Base-by-base conservation (phyloP, 2,113 vertebrate genomes). In the Platichthys stellatus region DNA sequence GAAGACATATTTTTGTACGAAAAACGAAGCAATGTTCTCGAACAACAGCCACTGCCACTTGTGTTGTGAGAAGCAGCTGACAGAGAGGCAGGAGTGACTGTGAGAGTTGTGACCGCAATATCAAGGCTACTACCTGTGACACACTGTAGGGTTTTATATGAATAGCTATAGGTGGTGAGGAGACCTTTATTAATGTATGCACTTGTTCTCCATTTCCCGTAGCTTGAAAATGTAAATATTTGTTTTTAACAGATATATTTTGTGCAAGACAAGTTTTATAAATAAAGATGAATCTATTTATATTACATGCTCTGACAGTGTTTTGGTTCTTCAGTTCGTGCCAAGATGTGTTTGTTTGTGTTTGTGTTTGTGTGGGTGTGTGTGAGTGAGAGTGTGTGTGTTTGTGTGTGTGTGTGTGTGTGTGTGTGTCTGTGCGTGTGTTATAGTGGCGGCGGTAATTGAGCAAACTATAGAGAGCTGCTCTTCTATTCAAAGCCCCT, bases 251-350 rank as follows among this genome's bases (percentile, higher is more conserved):
- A 91, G 94, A 95, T 94, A 90, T 97, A 96, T 97, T 97, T 97
- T 96, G 95, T 96, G 95, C 95, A 95, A 96, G 93, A 96, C 93
- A 81, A 89, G 86, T 94, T 96, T 95, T 95, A 96, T 95, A 95
- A 97, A 97, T 96, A 96, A 96, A 96, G 87, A 94, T 89, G 76
- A 87, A 86, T 95, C 93, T 97, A 97, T 97, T 97, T 97, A 97
- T 97, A 96, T 94, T 82, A 90, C 72, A 84, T 54, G 40, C 15
- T 35, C 74, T 85, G 73, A 78, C 13, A 64, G 47, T 82, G 61
- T 62, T 73, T 76, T 91, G 81, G 64, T 87, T 89, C 28, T 81
- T 89, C 24, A 21, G 17, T 58, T 21, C 59, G 66, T 53, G 17
- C 31, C 43, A n/a, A 38, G 54, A 56, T 45, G 75, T 45, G 69